Percentiles rank a stretch among this genome's conserved stretches.
Evolutionary conservation across 2,888 invertebrate genomes (phyloP).

Genomic region (Pheosia gnoma): DNA sequence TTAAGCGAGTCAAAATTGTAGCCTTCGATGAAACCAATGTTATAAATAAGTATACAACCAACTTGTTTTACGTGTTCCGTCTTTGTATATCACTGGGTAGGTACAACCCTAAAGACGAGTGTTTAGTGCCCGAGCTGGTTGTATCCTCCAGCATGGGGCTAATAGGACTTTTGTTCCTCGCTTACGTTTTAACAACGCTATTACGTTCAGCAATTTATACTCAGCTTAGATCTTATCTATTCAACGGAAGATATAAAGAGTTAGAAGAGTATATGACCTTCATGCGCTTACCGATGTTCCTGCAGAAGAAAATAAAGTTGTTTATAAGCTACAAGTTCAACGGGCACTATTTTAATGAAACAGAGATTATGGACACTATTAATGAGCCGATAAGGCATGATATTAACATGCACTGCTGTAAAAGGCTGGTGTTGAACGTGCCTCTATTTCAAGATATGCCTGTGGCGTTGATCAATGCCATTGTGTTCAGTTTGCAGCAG

Average conservation of each 20-base stretch:
- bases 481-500: conserved; percentile 78
- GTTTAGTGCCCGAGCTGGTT: conserved; percentile 47
- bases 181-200: conserved; percentile 48
- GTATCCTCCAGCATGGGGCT: conserved; percentile 41
- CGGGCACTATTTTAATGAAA: conserved; percentile 61
- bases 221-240: conserved; percentile 49
- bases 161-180: conserved; percentile 47
- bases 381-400: conserved; percentile 78
- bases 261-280: conserved; percentile 55
- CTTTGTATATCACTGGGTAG: conserved; percentile 57
- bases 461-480: conserved; percentile 70
- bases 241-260: conserved; percentile 52
- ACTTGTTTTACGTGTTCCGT: conserved; percentile 52
- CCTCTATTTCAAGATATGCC: conserved; percentile 82
- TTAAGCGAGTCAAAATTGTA: conserved; percentile 28
- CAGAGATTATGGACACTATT: conserved; percentile 55
- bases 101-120: conserved; percentile 42
- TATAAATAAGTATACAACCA: conserved; percentile 54
- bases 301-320: conserved; percentile 55
- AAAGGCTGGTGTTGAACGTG: conserved; percentile 79
- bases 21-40: conserved; percentile 16
- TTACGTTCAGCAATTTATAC: conserved; percentile 54
- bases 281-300: conserved; percentile 49
- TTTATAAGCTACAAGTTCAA: conserved; percentile 64
- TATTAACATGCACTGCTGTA: conserved; percentile 82